Percentiles rank a stretch among this genome's conserved stretches.
Conservation (phyloP, 2,797 vertebrate genomes). For the Peromyscus eremicus region DNA sequence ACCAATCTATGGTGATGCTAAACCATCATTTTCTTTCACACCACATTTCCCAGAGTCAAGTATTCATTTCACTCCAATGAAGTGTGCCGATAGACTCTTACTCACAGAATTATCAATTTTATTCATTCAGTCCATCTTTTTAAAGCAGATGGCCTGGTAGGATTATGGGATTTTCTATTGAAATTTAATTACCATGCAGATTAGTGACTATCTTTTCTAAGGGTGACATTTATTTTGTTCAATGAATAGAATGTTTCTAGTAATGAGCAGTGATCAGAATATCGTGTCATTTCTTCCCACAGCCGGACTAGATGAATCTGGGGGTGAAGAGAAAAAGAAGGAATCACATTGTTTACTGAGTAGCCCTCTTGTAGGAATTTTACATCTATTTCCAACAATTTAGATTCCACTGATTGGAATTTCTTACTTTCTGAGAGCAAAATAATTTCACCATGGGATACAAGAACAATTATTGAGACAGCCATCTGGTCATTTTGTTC, state of each 20-base stretch:
- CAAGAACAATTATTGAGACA: not conserved
- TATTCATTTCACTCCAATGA: not conserved
- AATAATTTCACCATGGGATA: not conserved
- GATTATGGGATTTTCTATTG: not conserved
- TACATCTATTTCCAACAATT: not conserved
- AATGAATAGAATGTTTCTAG: not conserved
- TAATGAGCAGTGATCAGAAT: not conserved
- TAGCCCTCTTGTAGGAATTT: not conserved
- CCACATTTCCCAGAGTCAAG: not conserved
- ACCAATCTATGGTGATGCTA: not conserved
- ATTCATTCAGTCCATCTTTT: not conserved
- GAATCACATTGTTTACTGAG: not conserved
- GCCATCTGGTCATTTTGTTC: not conserved
- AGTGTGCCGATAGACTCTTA: not conserved
- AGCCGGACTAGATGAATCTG: not conserved
- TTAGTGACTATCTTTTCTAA: not conserved
- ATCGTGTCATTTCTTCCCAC: not conserved
- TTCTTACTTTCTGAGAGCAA: not conserved
- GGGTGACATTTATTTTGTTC: not conserved
- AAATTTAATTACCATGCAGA: slow-evolving; percentile 15
- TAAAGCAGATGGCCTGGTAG: not conserved
- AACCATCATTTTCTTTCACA: not conserved
- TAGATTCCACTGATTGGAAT: not conserved
- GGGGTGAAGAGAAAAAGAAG: too few species aligned
- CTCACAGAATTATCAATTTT: not conserved